Conservation (phyloP, 64 coral and sea anemone genomes). For the Actinia tenebrosa region DNA sequence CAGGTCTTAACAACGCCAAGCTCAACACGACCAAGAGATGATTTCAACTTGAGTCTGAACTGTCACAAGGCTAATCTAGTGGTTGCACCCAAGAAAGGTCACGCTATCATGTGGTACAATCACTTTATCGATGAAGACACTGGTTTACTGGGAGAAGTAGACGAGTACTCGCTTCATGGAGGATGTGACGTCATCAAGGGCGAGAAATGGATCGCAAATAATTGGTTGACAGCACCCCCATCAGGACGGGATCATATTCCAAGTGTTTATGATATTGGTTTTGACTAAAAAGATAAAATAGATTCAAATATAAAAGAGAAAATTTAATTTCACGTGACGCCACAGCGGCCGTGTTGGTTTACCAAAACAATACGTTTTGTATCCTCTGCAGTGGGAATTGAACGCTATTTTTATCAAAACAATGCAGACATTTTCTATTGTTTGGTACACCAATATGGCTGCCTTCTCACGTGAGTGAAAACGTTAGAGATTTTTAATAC, state of each 20-base stretch:
- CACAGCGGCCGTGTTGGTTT: no score
- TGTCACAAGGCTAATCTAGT: constrained; percentile 49
- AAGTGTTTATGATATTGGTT: constrained; percentile 47
- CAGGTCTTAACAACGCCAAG: constrained; percentile 38
- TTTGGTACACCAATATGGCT: no score
- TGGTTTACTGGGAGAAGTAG: constrained; percentile 36
- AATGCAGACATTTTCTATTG: no score
- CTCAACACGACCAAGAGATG: constrained; percentile 18
- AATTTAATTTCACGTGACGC: no score
- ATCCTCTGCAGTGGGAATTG: no score
- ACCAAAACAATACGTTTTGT: no score
- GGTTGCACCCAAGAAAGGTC: constrained; percentile 47
- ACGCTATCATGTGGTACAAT: constrained; percentile 68
- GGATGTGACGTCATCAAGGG: constrained; percentile 67
- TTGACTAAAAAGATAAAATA: background rate
- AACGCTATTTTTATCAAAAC: no score
- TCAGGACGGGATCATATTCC: constrained; percentile 28
- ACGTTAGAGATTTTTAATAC: no score
- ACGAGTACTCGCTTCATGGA: constrained; percentile 46
- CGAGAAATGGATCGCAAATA: constrained; percentile 58
- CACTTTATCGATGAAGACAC: constrained; percentile 40
- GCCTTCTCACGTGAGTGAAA: no score
- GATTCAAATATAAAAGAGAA: no score
- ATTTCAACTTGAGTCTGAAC: constrained; percentile 61
- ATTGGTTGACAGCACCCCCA: constrained; percentile 50